phyloP scores from a whole-genome alignment of 2,888 invertebrate species.

The Sarcophaga carnaria region DNA sequence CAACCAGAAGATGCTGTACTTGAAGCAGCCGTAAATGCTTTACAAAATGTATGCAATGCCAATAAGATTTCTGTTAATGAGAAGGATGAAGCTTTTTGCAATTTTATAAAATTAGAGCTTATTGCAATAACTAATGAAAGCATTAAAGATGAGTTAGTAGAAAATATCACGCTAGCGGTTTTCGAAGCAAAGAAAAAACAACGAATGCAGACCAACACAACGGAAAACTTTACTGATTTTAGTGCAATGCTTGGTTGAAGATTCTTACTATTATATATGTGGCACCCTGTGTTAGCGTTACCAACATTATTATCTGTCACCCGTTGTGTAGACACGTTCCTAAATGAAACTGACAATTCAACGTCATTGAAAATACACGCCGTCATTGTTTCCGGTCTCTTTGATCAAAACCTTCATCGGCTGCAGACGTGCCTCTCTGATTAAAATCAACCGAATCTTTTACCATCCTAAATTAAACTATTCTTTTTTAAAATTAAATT shows the following conservation, averaged over 20 bases:
- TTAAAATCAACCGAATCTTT: no score
- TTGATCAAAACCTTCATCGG: no score
- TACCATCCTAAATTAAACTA: no score
- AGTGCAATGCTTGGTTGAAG: neutral
- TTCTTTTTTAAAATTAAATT: no score
- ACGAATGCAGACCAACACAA: conserved; percentile 3
- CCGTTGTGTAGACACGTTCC: no score
- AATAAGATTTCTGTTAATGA: neutral
- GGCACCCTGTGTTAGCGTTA: no score
- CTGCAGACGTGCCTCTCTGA: no score
- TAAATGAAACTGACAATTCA: no score
- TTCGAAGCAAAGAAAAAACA: conserved; percentile 37
- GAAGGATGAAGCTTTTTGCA: conserved; percentile 20
- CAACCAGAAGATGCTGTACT: neutral
- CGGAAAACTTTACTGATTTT: neutral
- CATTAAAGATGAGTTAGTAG: conserved; percentile 41
- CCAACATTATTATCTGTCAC: no score
- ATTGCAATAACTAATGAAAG: conserved; percentile 30
- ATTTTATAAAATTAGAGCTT: neutral
- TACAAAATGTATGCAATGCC: neutral
- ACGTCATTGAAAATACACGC: no score
- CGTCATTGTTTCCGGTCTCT: no score
- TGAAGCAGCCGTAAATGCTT: conserved; percentile 6
- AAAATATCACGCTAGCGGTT: conserved; percentile 34
- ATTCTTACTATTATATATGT: no score